Evolutionary conservation across 2,797 vertebrate species (phyloP).

Genomic region (Silurus lanzhouensis): DNA sequence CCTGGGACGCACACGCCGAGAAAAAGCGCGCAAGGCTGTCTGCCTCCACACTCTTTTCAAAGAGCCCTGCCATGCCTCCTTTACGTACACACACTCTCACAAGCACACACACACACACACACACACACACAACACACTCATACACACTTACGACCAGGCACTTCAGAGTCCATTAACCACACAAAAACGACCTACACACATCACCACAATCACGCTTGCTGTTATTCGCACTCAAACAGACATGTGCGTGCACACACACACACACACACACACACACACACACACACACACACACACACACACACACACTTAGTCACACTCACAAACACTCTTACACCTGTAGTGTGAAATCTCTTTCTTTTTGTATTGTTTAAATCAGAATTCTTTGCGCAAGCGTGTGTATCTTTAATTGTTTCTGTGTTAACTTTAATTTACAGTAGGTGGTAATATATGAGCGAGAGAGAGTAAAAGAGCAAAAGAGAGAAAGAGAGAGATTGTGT

Average conservation of each 20-base stretch:
- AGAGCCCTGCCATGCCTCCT: conserved; percentile 44
- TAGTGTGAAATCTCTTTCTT: background rate
- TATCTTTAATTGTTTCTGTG: conserved; percentile 1
- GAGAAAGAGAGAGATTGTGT: background rate
- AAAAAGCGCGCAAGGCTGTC: conserved; percentile 50
- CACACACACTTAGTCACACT: background rate
- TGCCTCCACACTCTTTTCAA: conserved; percentile 57
- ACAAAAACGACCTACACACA: conserved; percentile 37
- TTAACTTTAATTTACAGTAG: conserved; percentile 10
- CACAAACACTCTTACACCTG: conserved; percentile 3
- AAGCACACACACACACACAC: conserved; percentile 28
- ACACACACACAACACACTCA: conserved; percentile 4
- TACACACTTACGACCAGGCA: conserved; percentile 41
- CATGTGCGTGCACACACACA: conserved; percentile 2
- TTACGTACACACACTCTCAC: conserved; percentile 19
- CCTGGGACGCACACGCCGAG: conserved; percentile 59
- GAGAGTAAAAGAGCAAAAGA: background rate
- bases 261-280: conserved; percentile 19
- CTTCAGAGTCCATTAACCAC: conserved; percentile 56
- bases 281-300: conserved; percentile 23
- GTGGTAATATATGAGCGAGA: background rate
- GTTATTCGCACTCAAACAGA: conserved; percentile 9
- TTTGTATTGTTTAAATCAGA: background rate
- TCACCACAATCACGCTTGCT: conserved; percentile 32
- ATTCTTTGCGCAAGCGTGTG: background rate